phyloP scores from a whole-genome alignment of 2,888 invertebrate genomes.

The Sepiola atlantica region DNA sequence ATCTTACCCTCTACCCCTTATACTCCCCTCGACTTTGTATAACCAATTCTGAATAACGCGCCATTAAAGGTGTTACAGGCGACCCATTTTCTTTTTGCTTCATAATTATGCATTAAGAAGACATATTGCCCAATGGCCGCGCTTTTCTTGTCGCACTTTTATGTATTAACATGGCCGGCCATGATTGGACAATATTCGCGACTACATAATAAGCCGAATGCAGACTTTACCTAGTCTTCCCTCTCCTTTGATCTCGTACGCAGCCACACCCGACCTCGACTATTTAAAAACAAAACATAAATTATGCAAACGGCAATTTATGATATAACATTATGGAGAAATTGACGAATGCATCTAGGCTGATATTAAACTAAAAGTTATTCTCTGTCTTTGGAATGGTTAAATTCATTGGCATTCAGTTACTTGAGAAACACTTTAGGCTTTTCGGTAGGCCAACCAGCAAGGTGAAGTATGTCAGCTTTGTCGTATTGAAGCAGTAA shows the following conservation, averaged over 20 bases:
- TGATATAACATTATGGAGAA: neutral
- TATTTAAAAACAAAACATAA: constrained; percentile 32
- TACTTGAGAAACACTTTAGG: no score
- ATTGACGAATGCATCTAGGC: neutral
- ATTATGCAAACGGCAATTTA: constrained; percentile 32
- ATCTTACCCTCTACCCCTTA: neutral
- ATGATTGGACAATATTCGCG: constrained; percentile 18
- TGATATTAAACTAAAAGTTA: constrained; percentile 19
- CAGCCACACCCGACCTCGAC: neutral
- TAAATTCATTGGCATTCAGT: no score
- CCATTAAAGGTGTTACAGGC: constrained; percentile 14
- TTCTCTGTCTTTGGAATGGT: neutral
- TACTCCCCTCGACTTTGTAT: neutral
- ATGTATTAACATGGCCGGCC: constrained; percentile 18
- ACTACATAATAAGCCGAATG: constrained; percentile 4
- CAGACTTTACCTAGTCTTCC: constrained; percentile 4
- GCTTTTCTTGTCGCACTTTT: neutral
- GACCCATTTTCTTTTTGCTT: constrained; percentile 20
- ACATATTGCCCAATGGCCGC: neutral
- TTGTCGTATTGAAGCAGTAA: no score
- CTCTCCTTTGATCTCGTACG: neutral
- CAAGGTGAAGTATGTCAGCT: no score
- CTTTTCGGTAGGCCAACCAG: no score
- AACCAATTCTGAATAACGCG: constrained; percentile 21
- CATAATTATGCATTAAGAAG: constrained; percentile 32